Base-by-base conservation (phyloP, 2,888 invertebrate genomes). In the Lucinisca nassula region DNA sequence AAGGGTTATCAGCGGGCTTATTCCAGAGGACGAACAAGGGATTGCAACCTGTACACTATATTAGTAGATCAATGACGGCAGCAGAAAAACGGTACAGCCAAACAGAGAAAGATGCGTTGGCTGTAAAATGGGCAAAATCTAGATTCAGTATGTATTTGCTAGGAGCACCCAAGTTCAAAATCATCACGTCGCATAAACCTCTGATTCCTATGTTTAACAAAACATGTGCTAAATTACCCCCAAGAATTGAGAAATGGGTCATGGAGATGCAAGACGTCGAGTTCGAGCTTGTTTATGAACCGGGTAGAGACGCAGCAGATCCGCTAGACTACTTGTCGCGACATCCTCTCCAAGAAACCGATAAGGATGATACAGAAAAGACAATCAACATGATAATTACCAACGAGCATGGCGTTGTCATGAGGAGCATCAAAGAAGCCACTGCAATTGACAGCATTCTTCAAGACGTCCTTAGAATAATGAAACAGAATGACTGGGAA, bases 151-250 rank as follows among this genome's bases (percentile, higher is more conserved):
- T 82, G 17, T 77, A 85, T 55, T 49, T 82, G 45, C 27, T 79
- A 75, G 83, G 86, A 67, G 86, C 86, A 35, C 79, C 83, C 37
- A 74, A 38, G 38, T 79, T 86, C 78, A 79, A 75, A 32, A 83
- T 83, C n/a, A 79, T 83, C 24, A 86, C 86, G 24, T 35, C 73
- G 38, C 73, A 38, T n/a, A 73, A 86, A 40, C 84, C 74, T 8
- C 58, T 84, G 17, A 27, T 82, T 2, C 67, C 82, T 35, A 30
- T 82, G 51, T 82, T 82, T 38, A 82, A 78, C 77, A 82, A 82
- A 32, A 2, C 38, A 14, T 51, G 0, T 24, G 24, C 1, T 0
- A 73, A 73, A 73, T 40, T 73, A 17, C 45, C 45, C 10, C 73
- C 73, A 27, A 51, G 76, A 61, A 82, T 82, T 40, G 82, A 82